Percentiles rank a stretch among this genome's conserved stretches.
phyloP scores from a whole-genome alignment of 2,113 vertebrate species.

The Plestiodon gilberti region DNA sequence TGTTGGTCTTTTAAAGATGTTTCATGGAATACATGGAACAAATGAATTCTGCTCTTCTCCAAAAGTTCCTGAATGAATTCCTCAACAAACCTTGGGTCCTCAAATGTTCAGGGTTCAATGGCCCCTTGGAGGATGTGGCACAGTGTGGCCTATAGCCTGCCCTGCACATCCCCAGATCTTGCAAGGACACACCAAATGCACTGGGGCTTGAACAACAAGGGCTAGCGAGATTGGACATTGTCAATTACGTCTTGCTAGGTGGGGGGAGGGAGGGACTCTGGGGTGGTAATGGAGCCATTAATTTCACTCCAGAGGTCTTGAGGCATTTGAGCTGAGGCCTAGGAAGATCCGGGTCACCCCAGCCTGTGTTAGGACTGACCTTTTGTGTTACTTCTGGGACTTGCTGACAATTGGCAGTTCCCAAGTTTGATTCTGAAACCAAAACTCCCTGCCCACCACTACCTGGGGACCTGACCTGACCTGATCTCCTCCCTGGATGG shows the following conservation, averaged over 20 bases:
- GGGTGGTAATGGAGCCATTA: not conserved
- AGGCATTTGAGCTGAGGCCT: no score
- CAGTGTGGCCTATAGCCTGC: not conserved
- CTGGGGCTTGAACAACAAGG: not conserved
- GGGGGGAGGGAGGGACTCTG: no score
- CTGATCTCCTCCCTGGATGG: no score
- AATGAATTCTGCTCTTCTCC: not conserved
- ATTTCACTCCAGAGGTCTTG: not conserved
- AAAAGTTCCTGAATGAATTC: no score
- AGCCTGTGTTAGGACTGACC: not conserved
- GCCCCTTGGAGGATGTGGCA: not conserved
- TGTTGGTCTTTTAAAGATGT: not conserved
- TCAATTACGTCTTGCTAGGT: not conserved
- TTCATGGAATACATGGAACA: not conserved
- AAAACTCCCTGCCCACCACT: not conserved
- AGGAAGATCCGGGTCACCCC: no score
- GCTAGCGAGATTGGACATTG: not conserved
- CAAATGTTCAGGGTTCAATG: not conserved
- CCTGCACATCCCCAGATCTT: not conserved
- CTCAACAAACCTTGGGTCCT: not conserved
- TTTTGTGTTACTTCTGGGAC: not conserved
- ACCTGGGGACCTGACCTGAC: not conserved
- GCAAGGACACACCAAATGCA: no score
- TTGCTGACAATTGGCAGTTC: not conserved
- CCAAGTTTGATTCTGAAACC: not conserved